phyloP scores from a whole-genome alignment of 2,113 vertebrate genomes.

The cat (Felis catus) region DNA sequence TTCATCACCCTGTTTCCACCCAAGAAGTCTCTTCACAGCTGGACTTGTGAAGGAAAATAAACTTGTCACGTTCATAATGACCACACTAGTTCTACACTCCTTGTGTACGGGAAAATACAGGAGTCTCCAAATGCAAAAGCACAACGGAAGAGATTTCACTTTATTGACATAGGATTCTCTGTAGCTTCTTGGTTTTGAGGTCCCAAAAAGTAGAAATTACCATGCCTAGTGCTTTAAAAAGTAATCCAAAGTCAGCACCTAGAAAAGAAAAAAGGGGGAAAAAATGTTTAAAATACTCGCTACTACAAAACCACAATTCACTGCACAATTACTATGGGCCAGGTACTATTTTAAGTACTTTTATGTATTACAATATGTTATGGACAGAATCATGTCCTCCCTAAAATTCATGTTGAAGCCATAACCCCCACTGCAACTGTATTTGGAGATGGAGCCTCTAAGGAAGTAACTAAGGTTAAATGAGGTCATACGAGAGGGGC shows the following conservation, averaged over 20 bases:
- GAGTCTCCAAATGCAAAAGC: background rate
- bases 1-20: slow-evolving; percentile 98
- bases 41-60: slow-evolving; percentile 99
- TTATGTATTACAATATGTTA: background rate
- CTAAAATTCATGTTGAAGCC: background rate
- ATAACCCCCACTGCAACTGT: background rate
- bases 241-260: slow-evolving; percentile 67
- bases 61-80: slow-evolving; percentile 96
- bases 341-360: background rate
- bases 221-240: slow-evolving; percentile 62
- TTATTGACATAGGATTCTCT: slow-evolving; percentile 57
- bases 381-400: background rate
- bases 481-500: background rate
- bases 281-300: background rate
- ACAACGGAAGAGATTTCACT: background rate
- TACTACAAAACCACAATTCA: background rate
- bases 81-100: background rate
- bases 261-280: background rate
- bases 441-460: background rate
- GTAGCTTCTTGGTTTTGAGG: slow-evolving; percentile 50
- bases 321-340: background rate
- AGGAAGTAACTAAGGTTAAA: background rate
- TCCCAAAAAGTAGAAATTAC: slow-evolving; percentile 36
- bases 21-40: slow-evolving; percentile 96
- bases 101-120: background rate